Percentiles rank a stretch among this genome's conserved stretches.
Evolutionary conservation across 2,797 vertebrate species (phyloP).

Genomic region (Eulemur mongoz): DNA sequence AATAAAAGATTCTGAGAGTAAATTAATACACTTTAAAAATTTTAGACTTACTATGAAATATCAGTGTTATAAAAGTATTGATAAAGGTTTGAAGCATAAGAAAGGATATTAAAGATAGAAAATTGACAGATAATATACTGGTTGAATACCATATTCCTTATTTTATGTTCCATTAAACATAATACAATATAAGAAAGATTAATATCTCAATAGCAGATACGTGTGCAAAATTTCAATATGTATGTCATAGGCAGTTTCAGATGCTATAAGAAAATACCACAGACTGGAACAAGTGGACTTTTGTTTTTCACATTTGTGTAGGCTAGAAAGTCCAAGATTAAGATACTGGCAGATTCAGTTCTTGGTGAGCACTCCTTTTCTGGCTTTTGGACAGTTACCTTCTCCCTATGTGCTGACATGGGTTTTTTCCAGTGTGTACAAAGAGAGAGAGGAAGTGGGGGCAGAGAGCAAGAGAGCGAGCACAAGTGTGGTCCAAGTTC

Average conservation of each 20-base stretch:
- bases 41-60: neutral
- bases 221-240: neutral
- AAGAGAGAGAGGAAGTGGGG: neutral
- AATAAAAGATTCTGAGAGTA: neutral
- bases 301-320: neutral
- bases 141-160: neutral
- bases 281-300: neutral
- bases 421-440: neutral
- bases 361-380: neutral
- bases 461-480: too few relatives aligned
- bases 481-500: neutral
- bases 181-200: neutral
- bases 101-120: neutral
- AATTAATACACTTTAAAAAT: neutral
- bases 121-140: neutral
- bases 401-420: neutral
- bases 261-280: neutral
- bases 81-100: neutral
- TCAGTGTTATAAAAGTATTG: neutral
- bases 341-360: neutral
- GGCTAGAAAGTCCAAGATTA: neutral
- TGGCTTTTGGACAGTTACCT: neutral
- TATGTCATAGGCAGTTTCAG: neutral
- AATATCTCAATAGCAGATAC: neutral
- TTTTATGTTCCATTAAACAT: neutral